Base-by-base conservation (phyloP, 2,797 vertebrate genomes). In the Labeo calbasu region DNA sequence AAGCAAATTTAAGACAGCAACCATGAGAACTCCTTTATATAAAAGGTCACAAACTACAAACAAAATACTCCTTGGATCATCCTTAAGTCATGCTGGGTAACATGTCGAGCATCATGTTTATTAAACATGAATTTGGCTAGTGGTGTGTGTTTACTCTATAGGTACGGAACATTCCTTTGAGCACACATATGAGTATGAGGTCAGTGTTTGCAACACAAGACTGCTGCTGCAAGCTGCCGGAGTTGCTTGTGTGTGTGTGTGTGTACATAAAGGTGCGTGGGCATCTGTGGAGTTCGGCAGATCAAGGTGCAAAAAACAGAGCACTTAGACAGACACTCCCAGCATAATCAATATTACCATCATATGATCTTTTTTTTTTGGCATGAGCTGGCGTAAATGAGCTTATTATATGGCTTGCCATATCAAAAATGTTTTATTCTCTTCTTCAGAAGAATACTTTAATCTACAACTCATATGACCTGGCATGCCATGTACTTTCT, bases 251-350 rank as follows among this genome's bases (percentile, higher is more conserved):
- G 50, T 73, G 19, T 46, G 17, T 70, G 12, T 48, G 21, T 71
- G 48, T 73, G 25, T 23, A 50, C 25, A 21, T 32, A 46, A 5
- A 53, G 7, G 71, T 73, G 32, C 57, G 51, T 76, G 51, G 19
- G 28, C n/a, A 59, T 14, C 9, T 21, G n/a, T 10, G 40, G 21
- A 81, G 25, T 75, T 28, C 28, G 25, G 12, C 10, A 43, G 46
- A 55, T 80, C 48, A 68, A 80, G 28, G 78, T 40, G 28, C 78
- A 66, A 48, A 69, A 28, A 12, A 61, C 21, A 46, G 25, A 68
- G 8, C 25, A 79, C 25, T 50, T 40, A 14, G 12, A 63, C 59
- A 43, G 50, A 68, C 72, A 83, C 72, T 55, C 59, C 48, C 81
- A 55, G 32, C 71, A 48, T 77, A 21, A 57, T 55, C 48, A 23